These are phyloP conservation scores for Sciurus vulgaris DNA, from an alignment of 2,797 vertebrate genomes.

Conservation along the genomic window DNA sequence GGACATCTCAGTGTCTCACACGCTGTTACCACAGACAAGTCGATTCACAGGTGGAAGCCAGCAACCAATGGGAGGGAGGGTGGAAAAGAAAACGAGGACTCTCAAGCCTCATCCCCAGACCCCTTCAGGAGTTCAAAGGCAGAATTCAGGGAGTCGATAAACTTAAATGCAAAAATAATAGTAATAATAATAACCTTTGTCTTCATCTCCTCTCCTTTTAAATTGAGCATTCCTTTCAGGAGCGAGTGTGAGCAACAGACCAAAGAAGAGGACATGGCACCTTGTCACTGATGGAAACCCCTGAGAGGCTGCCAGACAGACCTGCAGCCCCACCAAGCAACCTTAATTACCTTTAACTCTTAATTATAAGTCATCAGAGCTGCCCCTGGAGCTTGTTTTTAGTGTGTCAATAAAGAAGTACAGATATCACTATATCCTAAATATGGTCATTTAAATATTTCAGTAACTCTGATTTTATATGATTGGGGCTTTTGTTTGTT, in stretches of 20 bases:
- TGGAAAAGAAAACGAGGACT: not conserved
- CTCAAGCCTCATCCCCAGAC: not conserved
- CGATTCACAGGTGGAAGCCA: fast-evolving
- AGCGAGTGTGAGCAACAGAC: not conserved
- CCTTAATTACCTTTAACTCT: not conserved
- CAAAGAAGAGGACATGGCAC: fast-evolving
- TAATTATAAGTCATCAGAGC: not conserved
- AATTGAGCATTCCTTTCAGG: not conserved
- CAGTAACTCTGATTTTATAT: not conserved
- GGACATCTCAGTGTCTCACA: too few relatives aligned
- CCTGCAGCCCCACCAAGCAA: not conserved
- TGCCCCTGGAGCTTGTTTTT: not conserved
- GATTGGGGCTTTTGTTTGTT: not conserved
- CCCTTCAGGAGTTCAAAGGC: not conserved
- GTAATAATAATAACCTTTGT: not conserved
- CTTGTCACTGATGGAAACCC: not conserved
- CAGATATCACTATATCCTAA: not conserved
- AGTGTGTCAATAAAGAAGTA: not conserved
- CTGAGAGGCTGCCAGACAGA: fast-evolving
- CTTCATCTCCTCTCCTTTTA: not conserved
- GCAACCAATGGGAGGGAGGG: too few relatives aligned
- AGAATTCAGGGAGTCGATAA: not conserved
- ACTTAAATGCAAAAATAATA: not conserved
- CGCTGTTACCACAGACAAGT: fast-evolving
- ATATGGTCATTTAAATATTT: not conserved